Conservation (phyloP, 2,113 vertebrate genomes). For the Sinosuthora webbiana region DNA sequence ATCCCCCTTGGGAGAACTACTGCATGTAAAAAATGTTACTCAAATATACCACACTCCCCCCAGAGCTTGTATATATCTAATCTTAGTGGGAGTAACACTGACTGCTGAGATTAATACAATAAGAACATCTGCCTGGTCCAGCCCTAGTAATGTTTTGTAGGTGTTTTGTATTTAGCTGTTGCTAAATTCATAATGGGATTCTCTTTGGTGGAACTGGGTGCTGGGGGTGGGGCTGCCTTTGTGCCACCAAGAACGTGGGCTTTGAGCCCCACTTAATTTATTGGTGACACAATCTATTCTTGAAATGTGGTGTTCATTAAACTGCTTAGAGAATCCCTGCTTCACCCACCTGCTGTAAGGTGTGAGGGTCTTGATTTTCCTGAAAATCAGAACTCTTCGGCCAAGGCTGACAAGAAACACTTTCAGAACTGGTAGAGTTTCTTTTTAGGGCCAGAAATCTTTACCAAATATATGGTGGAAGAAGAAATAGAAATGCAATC, state of each 20-base stretch:
- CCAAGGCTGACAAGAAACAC: background rate
- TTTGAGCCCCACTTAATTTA: background rate
- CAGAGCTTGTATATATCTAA: background rate
- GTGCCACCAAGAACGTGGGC: rapidly evolving
- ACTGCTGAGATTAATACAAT: background rate
- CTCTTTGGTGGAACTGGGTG: background rate
- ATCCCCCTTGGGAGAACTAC: background rate
- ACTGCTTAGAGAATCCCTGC: background rate
- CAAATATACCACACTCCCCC: background rate
- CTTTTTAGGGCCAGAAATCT: background rate
- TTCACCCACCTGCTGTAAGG: background rate
- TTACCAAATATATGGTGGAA: background rate
- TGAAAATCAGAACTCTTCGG: background rate
- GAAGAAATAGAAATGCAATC: background rate
- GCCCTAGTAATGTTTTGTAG: background rate
- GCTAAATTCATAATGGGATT: background rate
- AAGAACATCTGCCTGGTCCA: background rate
- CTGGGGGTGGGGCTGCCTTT: background rate
- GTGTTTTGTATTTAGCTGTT: background rate
- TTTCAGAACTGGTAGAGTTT: background rate
- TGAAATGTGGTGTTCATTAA: background rate
- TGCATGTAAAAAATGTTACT: background rate
- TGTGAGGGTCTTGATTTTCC: background rate
- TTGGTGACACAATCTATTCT: background rate
- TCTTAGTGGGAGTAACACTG: background rate